Conservation (phyloP, 2,888 invertebrate species). For the Cheilosia scutellata region DNA sequence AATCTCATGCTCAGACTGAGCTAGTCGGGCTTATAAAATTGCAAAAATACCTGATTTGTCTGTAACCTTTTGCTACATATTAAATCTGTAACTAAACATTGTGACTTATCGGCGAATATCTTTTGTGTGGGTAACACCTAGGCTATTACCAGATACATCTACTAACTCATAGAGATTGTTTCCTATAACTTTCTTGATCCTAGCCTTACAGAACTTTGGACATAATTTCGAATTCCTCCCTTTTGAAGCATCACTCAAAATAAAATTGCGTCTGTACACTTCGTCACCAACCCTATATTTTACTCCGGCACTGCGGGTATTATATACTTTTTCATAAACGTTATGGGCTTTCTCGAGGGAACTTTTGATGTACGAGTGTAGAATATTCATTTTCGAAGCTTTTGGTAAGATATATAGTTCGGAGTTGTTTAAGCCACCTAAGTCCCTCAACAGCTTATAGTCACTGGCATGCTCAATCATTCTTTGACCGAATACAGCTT, state of each 20-base stretch:
- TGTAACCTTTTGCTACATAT: too few species aligned
- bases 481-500: slow-evolving; percentile 9
- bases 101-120: too few species aligned
- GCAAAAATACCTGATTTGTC: too few species aligned
- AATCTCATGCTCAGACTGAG: too few species aligned
- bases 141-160: neutral
- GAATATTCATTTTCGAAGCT: slow-evolving; percentile 13
- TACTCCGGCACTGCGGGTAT: too few species aligned
- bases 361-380: neutral
- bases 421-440: neutral
- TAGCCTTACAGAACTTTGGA: slow-evolving; percentile 10
- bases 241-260: slow-evolving; percentile 4
- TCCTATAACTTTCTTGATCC: neutral
- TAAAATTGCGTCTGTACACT: slow-evolving; percentile 12
- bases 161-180: slow-evolving; percentile 1
- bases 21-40: too few species aligned
- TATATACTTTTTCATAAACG: too few species aligned
- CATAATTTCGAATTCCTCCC: neutral
- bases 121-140: neutral
- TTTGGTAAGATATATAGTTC: neutral
- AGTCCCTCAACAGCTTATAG: neutral
- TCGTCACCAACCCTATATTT: neutral
- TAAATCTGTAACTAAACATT: too few species aligned
- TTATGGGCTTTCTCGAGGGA: too few species aligned
- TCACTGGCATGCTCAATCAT: slow-evolving; percentile 19